Conservation (phyloP, 2,888 invertebrate genomes). For the Hedya salicella region DNA sequence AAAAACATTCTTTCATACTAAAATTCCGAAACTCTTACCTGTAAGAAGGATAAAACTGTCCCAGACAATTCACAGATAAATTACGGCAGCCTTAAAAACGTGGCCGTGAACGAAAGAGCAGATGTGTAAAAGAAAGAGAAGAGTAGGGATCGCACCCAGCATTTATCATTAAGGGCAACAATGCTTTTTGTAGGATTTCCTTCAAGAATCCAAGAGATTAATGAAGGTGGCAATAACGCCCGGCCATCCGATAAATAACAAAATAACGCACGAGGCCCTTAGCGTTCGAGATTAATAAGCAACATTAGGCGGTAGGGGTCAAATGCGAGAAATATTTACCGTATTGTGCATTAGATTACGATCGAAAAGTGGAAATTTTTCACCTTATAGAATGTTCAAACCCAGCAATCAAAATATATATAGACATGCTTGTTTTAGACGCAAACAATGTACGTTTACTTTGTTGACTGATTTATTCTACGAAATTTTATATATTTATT, state of each 20-base stretch:
- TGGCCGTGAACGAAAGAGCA: conserved; percentile 53
- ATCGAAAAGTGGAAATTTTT: conserved; percentile 1
- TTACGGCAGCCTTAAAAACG: conserved; percentile 71
- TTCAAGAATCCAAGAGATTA: conserved; percentile 80
- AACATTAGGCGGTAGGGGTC: conserved; percentile 59
- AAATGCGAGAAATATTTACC: conserved; percentile 50
- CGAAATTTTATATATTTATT: no score
- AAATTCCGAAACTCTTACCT: conserved; percentile 51
- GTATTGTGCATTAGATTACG: conserved; percentile 15
- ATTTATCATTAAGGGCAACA: conserved; percentile 81
- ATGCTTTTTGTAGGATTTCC: conserved; percentile 81
- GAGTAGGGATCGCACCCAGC: conserved; percentile 55
- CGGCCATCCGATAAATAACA: conserved; percentile 78
- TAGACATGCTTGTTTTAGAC: no score
- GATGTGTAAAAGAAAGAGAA: conserved; percentile 51
- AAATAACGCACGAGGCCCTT: conserved; percentile 74
- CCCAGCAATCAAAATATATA: neutral
- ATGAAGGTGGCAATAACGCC: conserved; percentile 79
- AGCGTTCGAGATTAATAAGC: conserved; percentile 74
- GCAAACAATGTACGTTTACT: no score
- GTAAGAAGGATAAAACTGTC: conserved; percentile 69
- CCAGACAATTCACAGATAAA: conserved; percentile 72
- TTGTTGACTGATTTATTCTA: no score
- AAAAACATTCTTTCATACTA: conserved; percentile 49
- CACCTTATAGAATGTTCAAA: neutral